Evolutionary conservation across 2,113 vertebrate genomes (phyloP), one percentile per base, ranked within the genome.

Genomic region (Bucco capensis): DNA sequence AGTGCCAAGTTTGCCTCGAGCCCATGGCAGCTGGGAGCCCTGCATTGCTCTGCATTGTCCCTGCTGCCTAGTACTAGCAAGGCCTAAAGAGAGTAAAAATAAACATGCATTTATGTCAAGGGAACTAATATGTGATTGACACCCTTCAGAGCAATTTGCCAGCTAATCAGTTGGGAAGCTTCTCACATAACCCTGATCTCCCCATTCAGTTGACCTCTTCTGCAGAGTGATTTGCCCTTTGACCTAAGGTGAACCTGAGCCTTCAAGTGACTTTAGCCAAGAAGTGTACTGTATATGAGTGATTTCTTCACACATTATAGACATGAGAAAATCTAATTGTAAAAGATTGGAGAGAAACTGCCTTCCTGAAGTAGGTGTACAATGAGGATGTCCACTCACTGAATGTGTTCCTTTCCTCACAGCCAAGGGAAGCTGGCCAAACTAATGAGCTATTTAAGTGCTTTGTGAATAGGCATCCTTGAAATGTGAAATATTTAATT

Each of bases 141-240:
- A 98, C 92, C 88, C 85, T 94, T 97, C 96, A 89, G 91, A 96
- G 93, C 96, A 96, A 91, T 97, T 95, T 97, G 92, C 78, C 79
- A 92, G 95, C 97, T 97, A 97, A 98, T 97, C 93, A 92, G 90
- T 98, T 91, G 95, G 94, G 73, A 91, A 95, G 90, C 95, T 97
- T 97, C 97, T 98, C 96, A 97, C 94, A 92, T 93, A 97, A 97
- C 97, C 97, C 93, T 40, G 88, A 95, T 97, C 97, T 97, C 94
- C 92, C 96, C 96, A 92, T 97, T 88, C 92, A 74, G 84, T 64
- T 97, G 94, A 96, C 97, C 97, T 97, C 97, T 97, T 97, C 97
- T 96, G 95, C 97, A 98, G 96, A 97, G 96, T 97, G 95, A 96
- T 97, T 97, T 87, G 67, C 94, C 97, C 97, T 98, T 97, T 98